phyloP scores from a whole-genome alignment of 2,797 vertebrate genomes.

The Cryptoprocta ferox region DNA sequence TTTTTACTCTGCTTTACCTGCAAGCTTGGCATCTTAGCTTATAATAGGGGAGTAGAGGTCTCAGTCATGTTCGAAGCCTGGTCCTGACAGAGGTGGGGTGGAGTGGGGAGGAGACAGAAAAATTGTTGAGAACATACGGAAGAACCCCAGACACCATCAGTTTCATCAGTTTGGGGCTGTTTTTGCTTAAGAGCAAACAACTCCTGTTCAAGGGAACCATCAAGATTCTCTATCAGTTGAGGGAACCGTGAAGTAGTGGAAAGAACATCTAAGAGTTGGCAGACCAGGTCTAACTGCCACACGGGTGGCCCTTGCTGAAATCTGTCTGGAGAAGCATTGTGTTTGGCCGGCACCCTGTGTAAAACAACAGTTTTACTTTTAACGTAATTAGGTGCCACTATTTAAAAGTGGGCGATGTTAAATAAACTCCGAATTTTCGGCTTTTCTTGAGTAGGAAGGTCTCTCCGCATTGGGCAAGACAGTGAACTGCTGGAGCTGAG shows the following conservation, averaged over 20 bases:
- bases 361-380: constrained; percentile 26
- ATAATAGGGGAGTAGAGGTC: background rate
- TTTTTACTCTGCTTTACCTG: constrained; percentile 48
- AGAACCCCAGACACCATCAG: background rate
- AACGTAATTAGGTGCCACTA: constrained; percentile 15
- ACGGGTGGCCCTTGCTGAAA: background rate
- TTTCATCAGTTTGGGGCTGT: background rate
- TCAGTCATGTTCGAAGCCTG: background rate
- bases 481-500: background rate
- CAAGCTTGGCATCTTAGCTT: background rate
- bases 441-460: background rate
- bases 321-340: constrained; percentile 42
- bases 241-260: background rate
- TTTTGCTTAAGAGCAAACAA: constrained; percentile 44
- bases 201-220: background rate
- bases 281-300: background rate
- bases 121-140: constrained; percentile 29
- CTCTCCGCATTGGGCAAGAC: background rate
- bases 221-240: background rate
- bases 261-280: background rate
- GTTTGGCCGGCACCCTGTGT: background rate
- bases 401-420: constrained; percentile 48
- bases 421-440: constrained; percentile 3
- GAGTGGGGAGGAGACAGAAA: constrained; percentile 24
- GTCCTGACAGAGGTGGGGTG: background rate